Conservation (phyloP, 2,797 vertebrate genomes). For the Brachyrhaphis roseni region DNA sequence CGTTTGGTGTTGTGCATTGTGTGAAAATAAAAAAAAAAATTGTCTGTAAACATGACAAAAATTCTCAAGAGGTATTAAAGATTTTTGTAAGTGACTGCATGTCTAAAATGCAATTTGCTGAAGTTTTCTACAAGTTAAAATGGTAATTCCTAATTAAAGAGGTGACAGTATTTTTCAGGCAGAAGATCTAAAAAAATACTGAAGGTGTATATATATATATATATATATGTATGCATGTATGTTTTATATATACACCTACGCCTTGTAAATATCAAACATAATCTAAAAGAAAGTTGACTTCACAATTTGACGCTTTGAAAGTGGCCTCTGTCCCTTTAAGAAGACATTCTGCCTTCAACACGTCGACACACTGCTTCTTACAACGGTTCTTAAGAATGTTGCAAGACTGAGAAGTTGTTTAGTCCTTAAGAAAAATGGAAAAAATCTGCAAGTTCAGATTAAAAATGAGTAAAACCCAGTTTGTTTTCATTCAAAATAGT, state of each 20-base stretch:
- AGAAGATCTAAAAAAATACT: too few species aligned
- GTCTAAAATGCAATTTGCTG: not conserved
- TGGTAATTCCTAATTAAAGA: not conserved
- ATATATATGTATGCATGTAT: too few species aligned
- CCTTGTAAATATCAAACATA: too few species aligned
- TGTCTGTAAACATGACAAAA: not conserved
- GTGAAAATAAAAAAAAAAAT: not conserved
- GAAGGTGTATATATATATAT: too few species aligned
- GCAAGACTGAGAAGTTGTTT: not conserved
- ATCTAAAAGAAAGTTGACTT: too few species aligned
- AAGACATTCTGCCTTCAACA: too few species aligned
- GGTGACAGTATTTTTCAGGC: not conserved
- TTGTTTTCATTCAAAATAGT: conserved; percentile 83
- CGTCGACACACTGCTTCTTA: too few species aligned
- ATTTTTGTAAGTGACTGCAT: not conserved
- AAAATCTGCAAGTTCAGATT: not conserved
- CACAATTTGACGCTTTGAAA: too few species aligned
- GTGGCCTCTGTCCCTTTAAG: too few species aligned
- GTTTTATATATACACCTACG: too few species aligned
- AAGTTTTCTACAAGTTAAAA: not conserved
- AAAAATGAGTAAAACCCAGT: conserved; percentile 9
- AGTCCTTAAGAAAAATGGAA: not conserved
- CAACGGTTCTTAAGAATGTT: too few species aligned
- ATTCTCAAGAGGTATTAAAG: not conserved
- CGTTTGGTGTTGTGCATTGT: too few species aligned